Evolutionary conservation across 2,797 vertebrate species (phyloP).

Genomic region (Mionectes olivaceus): DNA sequence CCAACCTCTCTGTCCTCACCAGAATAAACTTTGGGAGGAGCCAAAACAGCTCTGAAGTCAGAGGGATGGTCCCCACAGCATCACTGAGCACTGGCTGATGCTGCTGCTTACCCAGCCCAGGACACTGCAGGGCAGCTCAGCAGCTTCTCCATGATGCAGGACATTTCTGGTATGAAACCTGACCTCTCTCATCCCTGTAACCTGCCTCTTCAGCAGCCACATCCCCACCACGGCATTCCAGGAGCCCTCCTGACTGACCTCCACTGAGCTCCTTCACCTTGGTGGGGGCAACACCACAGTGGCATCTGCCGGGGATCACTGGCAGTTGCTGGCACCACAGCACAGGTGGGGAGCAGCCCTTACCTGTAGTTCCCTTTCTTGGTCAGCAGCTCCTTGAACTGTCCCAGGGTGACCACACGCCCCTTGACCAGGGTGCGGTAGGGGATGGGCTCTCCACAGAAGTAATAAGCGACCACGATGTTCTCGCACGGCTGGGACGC

Average conservation of each 20-base stretch:
- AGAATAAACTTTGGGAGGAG: background rate
- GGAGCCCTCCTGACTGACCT: background rate
- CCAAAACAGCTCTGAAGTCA: background rate
- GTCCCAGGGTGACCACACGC: constrained; percentile 91
- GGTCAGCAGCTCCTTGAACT: constrained; percentile 98
- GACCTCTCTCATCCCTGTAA: background rate
- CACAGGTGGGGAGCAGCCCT: rapidly evolving
- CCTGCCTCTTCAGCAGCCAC: background rate
- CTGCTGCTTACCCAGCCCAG: background rate
- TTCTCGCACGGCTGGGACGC: constrained; percentile 83
- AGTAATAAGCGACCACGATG: constrained; percentile 95
- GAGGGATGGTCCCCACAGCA: background rate
- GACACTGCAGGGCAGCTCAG: background rate
- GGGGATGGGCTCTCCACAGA: constrained; percentile 97
- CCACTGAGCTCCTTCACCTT: background rate
- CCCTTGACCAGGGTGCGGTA: constrained; percentile 95
- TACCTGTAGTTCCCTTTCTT: constrained; percentile 99
- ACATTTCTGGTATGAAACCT: background rate
- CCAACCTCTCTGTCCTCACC: background rate
- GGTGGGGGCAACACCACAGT: rapidly evolving
- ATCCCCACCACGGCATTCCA: rapidly evolving
- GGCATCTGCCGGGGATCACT: background rate
- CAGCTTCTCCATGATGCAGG: background rate
- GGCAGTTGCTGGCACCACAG: background rate
- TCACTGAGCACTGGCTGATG: background rate